Conservation (phyloP, 1,140 invertebrate species). For the Aleiodes sp. region DNA sequence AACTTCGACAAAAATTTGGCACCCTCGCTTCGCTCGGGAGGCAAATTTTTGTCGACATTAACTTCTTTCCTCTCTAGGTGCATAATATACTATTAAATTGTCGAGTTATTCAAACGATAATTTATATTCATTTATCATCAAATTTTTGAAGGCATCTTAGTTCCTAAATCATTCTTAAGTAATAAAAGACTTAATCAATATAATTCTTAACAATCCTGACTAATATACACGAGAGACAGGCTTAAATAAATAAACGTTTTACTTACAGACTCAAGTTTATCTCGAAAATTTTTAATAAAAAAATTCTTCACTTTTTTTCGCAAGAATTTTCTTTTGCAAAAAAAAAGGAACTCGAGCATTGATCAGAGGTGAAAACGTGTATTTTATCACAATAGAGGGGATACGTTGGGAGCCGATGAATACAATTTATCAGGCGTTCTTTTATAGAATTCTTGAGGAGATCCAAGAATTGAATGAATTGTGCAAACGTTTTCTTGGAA, state of each 20-base stretch:
- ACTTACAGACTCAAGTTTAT: constrained; percentile 10
- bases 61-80: too few species aligned
- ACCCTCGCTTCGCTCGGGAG: too few species aligned
- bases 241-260: constrained; percentile 3
- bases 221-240: constrained; percentile 12
- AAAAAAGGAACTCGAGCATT: background rate
- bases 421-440: constrained; percentile 11
- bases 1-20: too few species aligned
- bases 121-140: too few species aligned
- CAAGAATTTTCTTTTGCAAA: too few species aligned
- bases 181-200: constrained; percentile 6
- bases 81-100: background rate
- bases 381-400: constrained; percentile 49
- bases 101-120: background rate
- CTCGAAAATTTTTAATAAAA: background rate
- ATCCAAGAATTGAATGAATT: background rate
- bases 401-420: background rate
- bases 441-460: constrained; percentile 1
- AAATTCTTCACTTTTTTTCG: background rate
- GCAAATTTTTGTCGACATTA: too few species aligned
- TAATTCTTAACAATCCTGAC: constrained; percentile 8
- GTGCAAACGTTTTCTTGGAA: too few species aligned
- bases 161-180: background rate
- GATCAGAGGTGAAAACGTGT: constrained; percentile 39
- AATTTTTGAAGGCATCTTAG: background rate